These are phyloP conservation scores for Erpobdella octoculata DNA, from an alignment of 2,888 invertebrate species.

Conservation along the genomic window DNA sequence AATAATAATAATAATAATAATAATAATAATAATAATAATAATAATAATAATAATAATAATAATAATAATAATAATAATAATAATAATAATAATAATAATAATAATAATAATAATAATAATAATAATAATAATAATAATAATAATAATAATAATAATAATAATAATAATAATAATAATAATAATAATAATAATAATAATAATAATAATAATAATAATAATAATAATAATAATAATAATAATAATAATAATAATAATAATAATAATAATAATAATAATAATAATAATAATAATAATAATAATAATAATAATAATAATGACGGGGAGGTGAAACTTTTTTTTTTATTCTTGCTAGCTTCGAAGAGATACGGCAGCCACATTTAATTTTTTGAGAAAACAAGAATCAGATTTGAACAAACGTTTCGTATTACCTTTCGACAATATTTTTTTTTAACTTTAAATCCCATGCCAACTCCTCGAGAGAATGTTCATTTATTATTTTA, in stretches of 20 bases:
- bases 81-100: not conserved
- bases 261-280: not conserved
- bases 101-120: not conserved
- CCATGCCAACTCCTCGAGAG: no score
- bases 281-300: not conserved
- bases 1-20: not conserved
- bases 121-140: not conserved
- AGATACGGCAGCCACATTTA: no score
- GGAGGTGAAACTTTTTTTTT: no score
- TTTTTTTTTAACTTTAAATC: no score
- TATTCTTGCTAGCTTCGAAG: no score
- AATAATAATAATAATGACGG: not conserved
- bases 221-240: not conserved
- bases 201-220: not conserved
- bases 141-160: not conserved
- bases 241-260: not conserved
- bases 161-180: not conserved
- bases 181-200: not conserved
- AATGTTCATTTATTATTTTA: no score
- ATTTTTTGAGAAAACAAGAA: no score
- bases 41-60: not conserved
- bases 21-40: not conserved
- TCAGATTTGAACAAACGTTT: no score
- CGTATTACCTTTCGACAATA: no score
- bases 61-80: not conserved